phyloP scores from a whole-genome alignment of 2,888 invertebrate genomes.

The Cephus pygmeus region DNA sequence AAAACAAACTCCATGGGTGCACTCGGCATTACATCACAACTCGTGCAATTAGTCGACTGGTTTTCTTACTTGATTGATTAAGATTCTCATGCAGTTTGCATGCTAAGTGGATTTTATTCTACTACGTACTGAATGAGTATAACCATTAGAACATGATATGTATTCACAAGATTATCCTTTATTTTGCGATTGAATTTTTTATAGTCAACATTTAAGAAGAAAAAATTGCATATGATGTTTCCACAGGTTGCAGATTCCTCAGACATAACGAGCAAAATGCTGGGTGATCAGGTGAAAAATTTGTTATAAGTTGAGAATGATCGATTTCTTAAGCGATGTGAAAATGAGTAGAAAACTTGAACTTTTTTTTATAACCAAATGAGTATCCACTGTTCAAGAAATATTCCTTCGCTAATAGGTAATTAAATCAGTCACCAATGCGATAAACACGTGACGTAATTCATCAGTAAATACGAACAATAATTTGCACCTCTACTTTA shows the following conservation, averaged over 20 bases:
- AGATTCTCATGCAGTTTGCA: background rate
- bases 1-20: background rate
- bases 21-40: background rate
- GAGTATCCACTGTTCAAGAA: background rate
- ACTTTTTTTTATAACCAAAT: too few relatives aligned
- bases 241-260: too few relatives aligned
- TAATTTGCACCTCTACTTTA: background rate
- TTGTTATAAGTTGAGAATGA: background rate
- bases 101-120: background rate
- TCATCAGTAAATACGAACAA: background rate
- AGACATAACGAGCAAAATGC: background rate
- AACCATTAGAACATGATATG: too few relatives aligned
- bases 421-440: conserved; percentile 27
- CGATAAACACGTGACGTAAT: conserved; percentile 31
- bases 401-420: conserved; percentile 18
- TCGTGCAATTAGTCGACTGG: background rate
- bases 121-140: background rate
- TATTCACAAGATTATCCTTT: too few relatives aligned
- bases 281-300: background rate
- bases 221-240: too few relatives aligned
- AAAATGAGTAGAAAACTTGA: background rate
- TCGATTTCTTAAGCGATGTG: background rate
- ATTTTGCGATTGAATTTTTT: too few relatives aligned
- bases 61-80: background rate
- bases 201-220: too few relatives aligned